phyloP scores from a whole-genome alignment of 2,113 vertebrate genomes.

The Forbesichthys papilliferus region DNA sequence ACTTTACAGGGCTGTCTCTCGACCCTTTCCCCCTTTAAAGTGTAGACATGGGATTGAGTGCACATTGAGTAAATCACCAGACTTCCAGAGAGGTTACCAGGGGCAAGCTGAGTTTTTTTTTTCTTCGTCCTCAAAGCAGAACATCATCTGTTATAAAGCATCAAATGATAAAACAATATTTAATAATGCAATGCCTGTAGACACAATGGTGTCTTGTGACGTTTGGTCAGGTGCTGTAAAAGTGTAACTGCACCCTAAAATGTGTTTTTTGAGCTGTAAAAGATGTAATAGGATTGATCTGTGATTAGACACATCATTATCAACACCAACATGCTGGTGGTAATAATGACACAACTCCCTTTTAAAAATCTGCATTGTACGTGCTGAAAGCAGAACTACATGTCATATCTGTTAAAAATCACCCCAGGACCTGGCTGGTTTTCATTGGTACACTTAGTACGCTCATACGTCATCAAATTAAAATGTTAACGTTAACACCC shows the following conservation, averaged over 20 bases:
- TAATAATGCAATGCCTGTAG: constrained; percentile 20
- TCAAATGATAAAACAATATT: constrained; percentile 37
- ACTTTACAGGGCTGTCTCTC: constrained; percentile 59
- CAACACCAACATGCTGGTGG: too few species aligned
- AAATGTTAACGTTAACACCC: too few species aligned
- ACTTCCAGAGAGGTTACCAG: constrained; percentile 56
- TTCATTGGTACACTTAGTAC: too few species aligned
- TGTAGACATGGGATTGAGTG: constrained; percentile 53
- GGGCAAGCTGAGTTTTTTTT: constrained; percentile 40
- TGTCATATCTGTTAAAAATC: too few species aligned
- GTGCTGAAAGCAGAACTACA: too few species aligned
- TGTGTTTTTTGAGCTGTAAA: too few species aligned
- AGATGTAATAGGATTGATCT: too few species aligned
- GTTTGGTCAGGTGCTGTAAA: background rate
- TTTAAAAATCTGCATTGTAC: background rate
- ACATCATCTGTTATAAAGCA: constrained; percentile 32
- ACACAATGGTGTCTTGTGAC: background rate
- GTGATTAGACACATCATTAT: too few species aligned
- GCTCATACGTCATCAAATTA: too few species aligned
- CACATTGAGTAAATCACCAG: constrained; percentile 62
- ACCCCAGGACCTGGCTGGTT: too few species aligned
- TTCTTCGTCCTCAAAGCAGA: constrained; percentile 41
- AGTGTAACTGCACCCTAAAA: background rate
- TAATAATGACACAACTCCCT: background rate
- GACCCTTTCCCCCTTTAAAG: constrained; percentile 35